A percentile compares a stretch with the other conserved stretches of the same genome.
Evolutionary conservation across 2,113 vertebrate species (phyloP).

Genomic region (Myiozetetes cayanensis): DNA sequence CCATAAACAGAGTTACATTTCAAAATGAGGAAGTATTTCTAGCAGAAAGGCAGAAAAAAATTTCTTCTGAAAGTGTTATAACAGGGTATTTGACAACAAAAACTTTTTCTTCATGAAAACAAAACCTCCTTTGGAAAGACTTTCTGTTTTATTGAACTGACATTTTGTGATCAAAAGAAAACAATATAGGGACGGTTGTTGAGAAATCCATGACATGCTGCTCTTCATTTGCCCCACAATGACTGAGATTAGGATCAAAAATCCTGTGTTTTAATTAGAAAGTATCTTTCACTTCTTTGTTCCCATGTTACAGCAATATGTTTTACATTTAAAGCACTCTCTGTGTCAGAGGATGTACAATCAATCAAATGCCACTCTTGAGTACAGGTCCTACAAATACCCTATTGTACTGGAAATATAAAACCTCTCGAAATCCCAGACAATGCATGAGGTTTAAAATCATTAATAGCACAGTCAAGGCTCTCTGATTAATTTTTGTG

Average conservation of each 20-base stretch:
- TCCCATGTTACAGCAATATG: constrained; percentile 1
- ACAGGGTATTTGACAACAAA: not conserved
- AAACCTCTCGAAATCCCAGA: constrained; percentile 30
- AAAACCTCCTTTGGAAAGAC: not conserved
- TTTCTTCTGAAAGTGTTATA: not conserved
- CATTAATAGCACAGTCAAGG: not conserved
- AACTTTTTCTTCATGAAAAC: not conserved
- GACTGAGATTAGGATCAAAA: constrained; percentile 27
- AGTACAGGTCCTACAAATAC: constrained; percentile 27
- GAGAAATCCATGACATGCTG: not conserved
- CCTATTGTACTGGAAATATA: not conserved
- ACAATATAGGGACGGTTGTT: not conserved
- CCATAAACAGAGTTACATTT: not conserved
- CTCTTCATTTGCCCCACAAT: constrained; percentile 1
- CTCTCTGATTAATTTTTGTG: constrained; percentile 40
- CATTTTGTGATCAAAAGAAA: not conserved
- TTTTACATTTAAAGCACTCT: constrained; percentile 44
- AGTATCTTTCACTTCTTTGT: constrained; percentile 31
- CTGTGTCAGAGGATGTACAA: not conserved
- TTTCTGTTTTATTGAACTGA: not conserved
- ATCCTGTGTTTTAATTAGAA: constrained; percentile 40
- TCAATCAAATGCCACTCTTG: constrained; percentile 42
- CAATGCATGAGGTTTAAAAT: constrained; percentile 8
- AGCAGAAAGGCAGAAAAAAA: not conserved
- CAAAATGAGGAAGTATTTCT: not conserved